Base-by-base conservation (phyloP, 2,888 invertebrate genomes). In the Hirudinaria manillensis region DNA sequence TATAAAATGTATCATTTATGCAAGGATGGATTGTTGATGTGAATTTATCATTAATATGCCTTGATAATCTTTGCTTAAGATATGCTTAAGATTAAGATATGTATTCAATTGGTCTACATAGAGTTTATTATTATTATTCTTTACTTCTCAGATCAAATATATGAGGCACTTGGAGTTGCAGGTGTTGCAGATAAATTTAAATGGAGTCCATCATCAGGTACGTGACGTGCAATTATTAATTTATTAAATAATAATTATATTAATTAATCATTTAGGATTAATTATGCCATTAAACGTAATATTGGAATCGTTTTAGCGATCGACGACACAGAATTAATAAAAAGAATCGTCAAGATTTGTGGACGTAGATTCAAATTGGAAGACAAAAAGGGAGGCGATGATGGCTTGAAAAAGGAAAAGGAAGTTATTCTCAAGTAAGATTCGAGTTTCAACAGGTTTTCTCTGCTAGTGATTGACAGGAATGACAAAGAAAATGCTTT, bases 271-370 rank as follows among this genome's bases (percentile, higher is more conserved):
- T 53, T 13, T 53, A 19, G 16, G 19, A 19, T 53, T 16, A 19
- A 19, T 53, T 27, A 61, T 61, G 4, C 3, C 13, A 3, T 3
- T 61, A 24, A 82, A 78, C 77, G 65, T 45, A 56, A 24, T 56
- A 3, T 56, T 56, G 3, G 27, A 24, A 56, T 7, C 13, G 4
- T 56, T 16, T 56, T 16, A 82, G 87, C 88, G 61, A 88, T 93
- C 68, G 88, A 89, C 79, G 88, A 90, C 81, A 85, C 89, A 0
- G 87, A 89, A 80, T 87, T 91, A n/a, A 87, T 91, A 27, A 86
- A 89, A 76, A 89, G 90, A 76, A 87, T 91, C 66, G 88, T 90
- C 0, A 90, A 89, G 81, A 90, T 90, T 83, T 88, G 89, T 34
- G 92, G 92, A 0, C 87, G 85, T 79, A 88, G 90, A 77, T 89